These are phyloP conservation scores for Gallinago paraguaiae DNA, from an alignment of 2,113 vertebrate genomes.

Conservation along the genomic window DNA sequence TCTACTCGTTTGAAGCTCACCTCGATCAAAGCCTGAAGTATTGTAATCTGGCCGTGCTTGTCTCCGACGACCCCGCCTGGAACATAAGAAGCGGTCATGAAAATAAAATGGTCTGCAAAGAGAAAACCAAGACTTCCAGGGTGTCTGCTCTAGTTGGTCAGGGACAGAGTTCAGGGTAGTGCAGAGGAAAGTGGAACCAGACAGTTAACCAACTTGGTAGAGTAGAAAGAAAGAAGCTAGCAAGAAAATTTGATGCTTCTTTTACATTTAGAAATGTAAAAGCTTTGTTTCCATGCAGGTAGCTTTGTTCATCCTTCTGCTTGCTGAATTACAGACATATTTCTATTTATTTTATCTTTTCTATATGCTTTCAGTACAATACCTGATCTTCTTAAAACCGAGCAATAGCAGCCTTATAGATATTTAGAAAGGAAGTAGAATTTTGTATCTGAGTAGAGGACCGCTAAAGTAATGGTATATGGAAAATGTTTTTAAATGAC, in stretches of 20 bases:
- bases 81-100: neutral
- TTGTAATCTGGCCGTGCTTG: slow-evolving; percentile 46
- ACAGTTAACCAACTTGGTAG: neutral
- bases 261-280: neutral
- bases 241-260: neutral
- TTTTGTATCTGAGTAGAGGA: neutral
- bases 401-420: neutral
- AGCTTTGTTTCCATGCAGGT: neutral
- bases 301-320: neutral
- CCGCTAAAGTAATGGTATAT: neutral
- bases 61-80: slow-evolving; percentile 29
- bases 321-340: neutral
- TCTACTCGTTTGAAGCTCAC: slow-evolving; percentile 34
- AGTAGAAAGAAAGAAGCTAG: neutral
- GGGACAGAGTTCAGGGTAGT: neutral
- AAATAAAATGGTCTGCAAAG: neutral
- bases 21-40: slow-evolving; percentile 60
- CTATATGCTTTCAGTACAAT: neutral
- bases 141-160: neutral
- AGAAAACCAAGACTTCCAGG: neutral
- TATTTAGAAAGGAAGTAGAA: neutral
- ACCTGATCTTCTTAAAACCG: neutral
- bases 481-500: neutral
- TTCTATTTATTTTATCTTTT: neutral
- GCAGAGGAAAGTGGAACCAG: neutral